Evolutionary conservation across 2,113 vertebrate species (phyloP), one percentile per base, ranked within the genome.

Genomic region (Aspidoscelis tigris): DNA sequence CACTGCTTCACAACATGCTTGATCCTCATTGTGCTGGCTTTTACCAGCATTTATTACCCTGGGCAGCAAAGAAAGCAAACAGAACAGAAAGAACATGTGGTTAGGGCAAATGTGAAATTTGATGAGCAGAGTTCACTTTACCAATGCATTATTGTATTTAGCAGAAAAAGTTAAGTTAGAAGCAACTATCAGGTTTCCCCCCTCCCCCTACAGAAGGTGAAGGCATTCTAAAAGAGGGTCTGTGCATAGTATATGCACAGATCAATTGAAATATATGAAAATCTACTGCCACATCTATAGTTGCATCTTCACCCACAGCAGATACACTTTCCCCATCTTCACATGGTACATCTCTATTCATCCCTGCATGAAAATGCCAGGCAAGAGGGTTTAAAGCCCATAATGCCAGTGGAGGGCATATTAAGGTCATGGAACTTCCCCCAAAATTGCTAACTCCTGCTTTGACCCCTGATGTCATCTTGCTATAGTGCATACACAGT

Each of bases 21-120:
- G 98, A 94, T 99, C 99, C 91, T 99, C 99, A 1, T 99, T 99
- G 94, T 99, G 96, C 93, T 98, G 97, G 94, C 99, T 99, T 95
- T 99, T 99, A 77, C 99, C 99, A 0, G 98, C 98, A 39, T 99
- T 99, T 92, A 99, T 98, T 92, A 99, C 98, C 95, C 98, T 99
- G 96, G 5, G 79, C 71, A 0, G 79, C 58, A 86, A 11, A 77
- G 77, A 93, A 39, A 70, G 24, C 41, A 82, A 16, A 50, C 3
- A 70, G 39, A 18, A 70, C 24, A 69, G 18, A 65, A 22, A 64
- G 64, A 55, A 1, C 11, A n/a, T 24, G 26, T 20, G 7, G 7
- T 43, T 50, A 53, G n/a, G 11, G 10, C 2, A 4, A 44, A 22
- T 24, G 9, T 43, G 26, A n/a, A 1, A 75, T 79, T 39, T 66